Evolutionary conservation across 53 echinoderm and acorn worm species (phyloP), one percentile per base, ranked within the genome.

Genomic region (Actinopyga echinites): DNA sequence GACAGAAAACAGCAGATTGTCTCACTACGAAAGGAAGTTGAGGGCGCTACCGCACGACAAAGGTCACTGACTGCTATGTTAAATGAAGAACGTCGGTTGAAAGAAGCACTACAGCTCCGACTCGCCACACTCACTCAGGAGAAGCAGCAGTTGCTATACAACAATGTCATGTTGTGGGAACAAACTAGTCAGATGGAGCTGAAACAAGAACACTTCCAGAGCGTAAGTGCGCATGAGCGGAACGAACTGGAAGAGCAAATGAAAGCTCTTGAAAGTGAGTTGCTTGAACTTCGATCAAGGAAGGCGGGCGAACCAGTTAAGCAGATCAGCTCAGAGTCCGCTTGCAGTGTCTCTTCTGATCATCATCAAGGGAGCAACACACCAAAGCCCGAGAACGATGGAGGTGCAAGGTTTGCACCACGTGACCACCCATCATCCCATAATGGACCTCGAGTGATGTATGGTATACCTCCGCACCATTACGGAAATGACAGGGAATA

Each of bases 121-220:
- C 17, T 80, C 11, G 30, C 60, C 9, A 62, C 40, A 28, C 23
- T 80, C 37, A 38, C 34, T 6, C 60, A 80, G 37, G 81, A 80
- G 62, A 80, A 80, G 40, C 81, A 80, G 30, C 81, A 80, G 34
- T 36, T 80, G 38, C 44, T 80, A 10, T 38, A 56, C 60, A 62
- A 80, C 34, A 80, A 80, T 30, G 60, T 80, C 3, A 59, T 80
- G 60, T 45, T 80, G 22, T 80, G 81, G 81, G 81, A 80, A 33
- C 81, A 80, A 61, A 80, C 81, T 11, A 80, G 60, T 22, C 60
- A 80, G 34, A 35, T 80, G 57, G 81, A 80, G 24, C 38, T 59
- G 2, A 80, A 80, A 62, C 81, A 80, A 38, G 81, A 80, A 29
- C 63, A 80, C 22, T 61, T 80, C 29, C 60, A 59, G 62, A 42